These are phyloP conservation scores for Apamea sordens DNA, from an alignment of 2,888 invertebrate genomes.

Conservation along the genomic window DNA sequence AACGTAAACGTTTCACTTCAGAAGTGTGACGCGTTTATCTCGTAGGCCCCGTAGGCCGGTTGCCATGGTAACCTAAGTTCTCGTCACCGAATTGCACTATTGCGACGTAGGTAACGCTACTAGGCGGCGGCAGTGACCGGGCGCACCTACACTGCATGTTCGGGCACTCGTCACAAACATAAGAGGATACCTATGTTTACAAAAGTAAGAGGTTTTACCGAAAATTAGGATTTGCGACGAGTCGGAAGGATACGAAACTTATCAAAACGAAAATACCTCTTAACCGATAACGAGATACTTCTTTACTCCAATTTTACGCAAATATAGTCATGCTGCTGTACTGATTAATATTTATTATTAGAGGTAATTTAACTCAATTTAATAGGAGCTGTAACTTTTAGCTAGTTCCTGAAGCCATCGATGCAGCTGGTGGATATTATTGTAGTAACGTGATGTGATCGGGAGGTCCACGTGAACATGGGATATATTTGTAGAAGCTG, in stretches of 20 bases:
- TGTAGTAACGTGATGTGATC: conserved; percentile 15
- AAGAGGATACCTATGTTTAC: background rate
- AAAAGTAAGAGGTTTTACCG: background rate
- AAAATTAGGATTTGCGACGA: background rate
- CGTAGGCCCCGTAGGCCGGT: conserved; percentile 51
- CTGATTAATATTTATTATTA: background rate
- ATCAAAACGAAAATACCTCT: background rate
- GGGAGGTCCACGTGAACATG: conserved; percentile 49
- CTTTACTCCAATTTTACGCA: background rate
- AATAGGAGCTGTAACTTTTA: background rate
- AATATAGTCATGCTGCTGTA: background rate
- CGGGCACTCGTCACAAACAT: background rate
- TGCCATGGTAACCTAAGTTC: conserved; percentile 40
- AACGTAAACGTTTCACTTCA: conserved; percentile 5
- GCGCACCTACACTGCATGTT: too few species aligned
- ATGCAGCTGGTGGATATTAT: background rate
- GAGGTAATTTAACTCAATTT: background rate
- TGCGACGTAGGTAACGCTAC: background rate
- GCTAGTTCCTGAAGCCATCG: background rate
- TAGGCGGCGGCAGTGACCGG: background rate
- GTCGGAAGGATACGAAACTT: background rate
- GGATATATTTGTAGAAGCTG: conserved; percentile 55
- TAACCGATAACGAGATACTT: background rate
- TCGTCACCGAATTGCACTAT: background rate
- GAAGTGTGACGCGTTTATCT: conserved; percentile 32